Evolutionary conservation across 2,888 invertebrate genomes (phyloP).

Genomic region (Trissolcus brochymenae): DNA sequence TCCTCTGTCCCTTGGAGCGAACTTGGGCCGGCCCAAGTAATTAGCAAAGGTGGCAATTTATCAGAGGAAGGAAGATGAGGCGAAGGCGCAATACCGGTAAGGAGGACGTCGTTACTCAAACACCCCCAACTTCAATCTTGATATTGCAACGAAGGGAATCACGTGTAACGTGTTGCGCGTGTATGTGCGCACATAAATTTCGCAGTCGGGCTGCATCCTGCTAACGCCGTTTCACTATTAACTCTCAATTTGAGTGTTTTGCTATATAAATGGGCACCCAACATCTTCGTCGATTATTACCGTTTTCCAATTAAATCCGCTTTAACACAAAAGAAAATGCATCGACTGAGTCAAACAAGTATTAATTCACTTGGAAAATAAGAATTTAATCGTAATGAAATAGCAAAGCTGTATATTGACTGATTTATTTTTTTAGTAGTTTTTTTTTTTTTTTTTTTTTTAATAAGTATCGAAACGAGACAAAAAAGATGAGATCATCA

Average conservation of each 20-base stretch:
- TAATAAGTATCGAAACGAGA: too few species aligned
- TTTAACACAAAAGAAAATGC: too few species aligned
- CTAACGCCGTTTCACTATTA: slow-evolving; percentile 32
- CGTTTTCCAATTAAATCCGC: too few species aligned
- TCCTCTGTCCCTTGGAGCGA: slow-evolving; percentile 6
- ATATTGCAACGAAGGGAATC: slow-evolving; percentile 60
- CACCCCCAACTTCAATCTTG: slow-evolving; percentile 66
- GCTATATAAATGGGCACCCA: background rate
- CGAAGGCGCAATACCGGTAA: slow-evolving; percentile 51
- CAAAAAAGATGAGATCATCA: too few species aligned
- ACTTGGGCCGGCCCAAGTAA: slow-evolving; percentile 61
- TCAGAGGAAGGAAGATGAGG: slow-evolving; percentile 60
- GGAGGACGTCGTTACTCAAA: slow-evolving; percentile 70
- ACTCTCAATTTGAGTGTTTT: slow-evolving; percentile 45
- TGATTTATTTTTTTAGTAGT: too few species aligned
- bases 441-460: too few species aligned
- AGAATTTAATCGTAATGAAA: too few species aligned
- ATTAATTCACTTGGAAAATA: too few species aligned
- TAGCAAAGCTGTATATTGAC: too few species aligned
- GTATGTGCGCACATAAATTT: slow-evolving; percentile 31
- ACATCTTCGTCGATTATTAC: too few species aligned
- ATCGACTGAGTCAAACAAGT: too few species aligned
- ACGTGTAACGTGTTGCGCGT: slow-evolving; percentile 28
- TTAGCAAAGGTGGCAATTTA: slow-evolving; percentile 72
- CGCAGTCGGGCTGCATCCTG: slow-evolving; percentile 22